A percentile compares a stretch with the other conserved stretches of the same genome.
Evolutionary conservation across 2,888 invertebrate species (phyloP).

Genomic region (Heliconius ethilla): DNA sequence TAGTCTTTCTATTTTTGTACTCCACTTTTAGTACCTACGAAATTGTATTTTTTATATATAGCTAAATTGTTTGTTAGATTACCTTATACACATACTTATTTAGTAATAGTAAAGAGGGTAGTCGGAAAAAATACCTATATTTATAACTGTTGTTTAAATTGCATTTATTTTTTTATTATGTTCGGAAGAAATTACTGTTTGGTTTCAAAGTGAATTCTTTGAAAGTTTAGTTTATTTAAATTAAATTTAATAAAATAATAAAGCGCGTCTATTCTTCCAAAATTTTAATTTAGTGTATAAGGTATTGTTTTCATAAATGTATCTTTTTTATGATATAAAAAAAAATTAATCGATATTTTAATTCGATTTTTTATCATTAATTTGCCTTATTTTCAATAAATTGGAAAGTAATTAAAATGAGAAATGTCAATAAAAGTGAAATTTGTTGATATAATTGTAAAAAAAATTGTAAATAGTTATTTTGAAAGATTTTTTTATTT

Average conservation of each 20-base stretch:
- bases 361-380: not conserved
- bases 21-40: slow-evolving; percentile 28
- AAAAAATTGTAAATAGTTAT: not conserved
- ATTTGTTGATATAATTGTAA: not conserved
- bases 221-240: not conserved
- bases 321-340: not conserved
- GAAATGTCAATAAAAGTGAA: not conserved
- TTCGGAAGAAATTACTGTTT: not conserved
- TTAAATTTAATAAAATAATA: not conserved
- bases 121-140: not conserved
- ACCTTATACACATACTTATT: not conserved
- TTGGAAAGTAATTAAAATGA: not conserved
- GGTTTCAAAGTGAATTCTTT: not conserved
- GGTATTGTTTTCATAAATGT: not conserved
- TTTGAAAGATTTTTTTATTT: not conserved
- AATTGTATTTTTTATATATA: slow-evolving; percentile 30
- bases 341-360: not conserved
- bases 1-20: slow-evolving; percentile 39
- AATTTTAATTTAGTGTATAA: not conserved
- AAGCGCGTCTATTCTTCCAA: not conserved
- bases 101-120: not conserved
- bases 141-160: slow-evolving; percentile 2
- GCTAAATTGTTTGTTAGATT: not conserved
- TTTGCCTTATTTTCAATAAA: not conserved
- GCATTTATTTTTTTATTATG: not conserved